Evolutionary conservation across 2,113 vertebrate genomes (phyloP), one percentile per base, ranked within the genome.

Genomic region (Pristiophorus japonicus): DNA sequence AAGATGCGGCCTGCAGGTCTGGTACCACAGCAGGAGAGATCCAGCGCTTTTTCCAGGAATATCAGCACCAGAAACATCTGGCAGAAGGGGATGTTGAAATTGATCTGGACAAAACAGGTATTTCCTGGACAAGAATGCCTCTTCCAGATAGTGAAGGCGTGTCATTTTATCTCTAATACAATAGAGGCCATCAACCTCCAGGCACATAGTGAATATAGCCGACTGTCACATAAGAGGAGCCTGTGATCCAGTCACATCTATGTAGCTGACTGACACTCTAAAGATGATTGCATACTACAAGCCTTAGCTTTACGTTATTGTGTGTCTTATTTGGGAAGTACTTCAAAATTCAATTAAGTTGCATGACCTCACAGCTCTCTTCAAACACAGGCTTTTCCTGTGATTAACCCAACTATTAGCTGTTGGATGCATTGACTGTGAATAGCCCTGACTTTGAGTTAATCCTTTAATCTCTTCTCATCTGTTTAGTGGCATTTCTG

Each of bases 1-100:
- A 16, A 4, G 30, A 87, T 95, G 34, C 65, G 65, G 85, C 51
- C 81, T 34, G 42, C 66, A 94, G 42, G 20, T 0, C 70, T 95
- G 67, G 38, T 70, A 55, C 96, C 87, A 96, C 96, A 0, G 95
- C 96, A 0, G 94, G 96, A 27, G 96, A 98, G 70, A 90, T 99
- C 75, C 96, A 97, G 34, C 97, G 2, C 1, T 99, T 99, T 96
- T 97, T 99, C 95, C 97, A 98, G 65, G 97, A 98, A 96, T 98
- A 99, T 62, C 1, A 97, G 92, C 98, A 96, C 63, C 98, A 99
- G 97, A 99, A 98, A 96, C 97, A 97, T 95, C 96, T 99, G 0
- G 98, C 99, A 12, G 98, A 98, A 95, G 98, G 98, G 3, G 96
- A 98, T 27, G 96, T 98, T 65, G 96, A 96, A 34, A 90, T 96